Evolutionary conservation across 2,797 vertebrate genomes (phyloP), one percentile per base, ranked within the genome.

Genomic region (Eurystomus glaucurus): DNA sequence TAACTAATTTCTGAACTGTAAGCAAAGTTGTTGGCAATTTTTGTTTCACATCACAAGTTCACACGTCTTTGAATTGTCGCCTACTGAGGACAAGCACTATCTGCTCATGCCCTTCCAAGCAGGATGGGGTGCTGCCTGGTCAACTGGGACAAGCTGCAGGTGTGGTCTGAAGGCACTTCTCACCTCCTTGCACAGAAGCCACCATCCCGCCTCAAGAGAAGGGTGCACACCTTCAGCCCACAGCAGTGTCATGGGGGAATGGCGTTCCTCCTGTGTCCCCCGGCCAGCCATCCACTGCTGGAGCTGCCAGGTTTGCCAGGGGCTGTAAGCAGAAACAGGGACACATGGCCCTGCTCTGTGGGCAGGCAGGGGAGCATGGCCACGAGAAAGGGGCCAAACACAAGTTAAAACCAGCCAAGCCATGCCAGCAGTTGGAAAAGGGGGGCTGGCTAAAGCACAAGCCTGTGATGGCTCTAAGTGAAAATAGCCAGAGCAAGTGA

Each of bases 381-480:
- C 22, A 3, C 1, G 7, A 97, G 97, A 78, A 97, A 91, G 84
- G 95, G 80, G 85, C 74, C 90, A 97, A 97, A 95, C 1, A 2
- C 83, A 95, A 98, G 98, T 97, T 93, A 97, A 98, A 98, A 97
- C 91, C 96, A 98, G 96, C 92, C 23, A 48, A 97, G 75, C 85
- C 10, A 4, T 96, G 76, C 91, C 83, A 97, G 51, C 69, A 92
- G 55, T 51, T 78, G 90, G 90, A 95, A 87, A 81, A 48, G 85
- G 70, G 7, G 51, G 29, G 48, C 5, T 88, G 84, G 88, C 80
- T 76, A 69, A 79, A 95, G 69, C 90, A 94, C 85, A 96, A 96
- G 78, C 46, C 81, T 74, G 77, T 83, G 87, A 87, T 25, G 31
- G 91, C 69, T 94, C 28, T 68, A 52, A 69, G 58, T 96, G 97